Conservation (phyloP, 2,888 invertebrate species). For the Brachylomia viminalis region DNA sequence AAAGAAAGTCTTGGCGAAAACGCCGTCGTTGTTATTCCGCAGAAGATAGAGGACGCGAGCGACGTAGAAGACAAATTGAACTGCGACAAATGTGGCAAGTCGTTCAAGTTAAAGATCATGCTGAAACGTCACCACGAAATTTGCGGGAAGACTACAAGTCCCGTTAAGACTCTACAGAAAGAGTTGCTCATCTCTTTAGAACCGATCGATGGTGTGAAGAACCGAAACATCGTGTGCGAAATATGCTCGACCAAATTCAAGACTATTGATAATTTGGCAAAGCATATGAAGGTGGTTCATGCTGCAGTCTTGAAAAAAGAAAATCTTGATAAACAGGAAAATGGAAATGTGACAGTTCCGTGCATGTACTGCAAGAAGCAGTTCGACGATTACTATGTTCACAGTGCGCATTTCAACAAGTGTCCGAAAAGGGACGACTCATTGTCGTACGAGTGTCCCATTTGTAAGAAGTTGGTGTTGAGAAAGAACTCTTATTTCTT, state of each 20-base stretch:
- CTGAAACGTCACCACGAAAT: conserved; percentile 83
- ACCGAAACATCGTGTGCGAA: conserved; percentile 76
- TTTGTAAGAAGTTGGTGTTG: conserved; percentile 77
- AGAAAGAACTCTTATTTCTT: conserved; percentile 77
- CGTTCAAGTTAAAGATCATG: conserved; percentile 88
- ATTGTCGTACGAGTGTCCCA: conserved; percentile 75
- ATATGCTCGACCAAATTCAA: conserved; percentile 84
- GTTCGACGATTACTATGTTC: conserved; percentile 80
- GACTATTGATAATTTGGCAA: conserved; percentile 80
- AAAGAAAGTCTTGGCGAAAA: conserved; percentile 49
- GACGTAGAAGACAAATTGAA: conserved; percentile 80
- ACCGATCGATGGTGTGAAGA: conserved; percentile 77
- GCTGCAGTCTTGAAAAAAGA: conserved; percentile 79
- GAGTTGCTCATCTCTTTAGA: conserved; percentile 82
- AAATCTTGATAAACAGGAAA: conserved; percentile 53
- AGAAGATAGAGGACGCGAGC: conserved; percentile 69
- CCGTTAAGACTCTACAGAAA: conserved; percentile 75
- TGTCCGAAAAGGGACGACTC: conserved; percentile 77
- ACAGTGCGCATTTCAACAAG: conserved; percentile 78
- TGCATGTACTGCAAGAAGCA: conserved; percentile 80
- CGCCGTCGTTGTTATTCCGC: conserved; percentile 70
- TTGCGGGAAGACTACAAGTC: conserved; percentile 71
- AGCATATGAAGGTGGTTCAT: conserved; percentile 84
- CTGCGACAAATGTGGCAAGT: conserved; percentile 84
- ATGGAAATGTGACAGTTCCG: conserved; percentile 73